phyloP scores from a whole-genome alignment of 2,888 invertebrate genomes.

The Lasioglossum oenotherae region DNA sequence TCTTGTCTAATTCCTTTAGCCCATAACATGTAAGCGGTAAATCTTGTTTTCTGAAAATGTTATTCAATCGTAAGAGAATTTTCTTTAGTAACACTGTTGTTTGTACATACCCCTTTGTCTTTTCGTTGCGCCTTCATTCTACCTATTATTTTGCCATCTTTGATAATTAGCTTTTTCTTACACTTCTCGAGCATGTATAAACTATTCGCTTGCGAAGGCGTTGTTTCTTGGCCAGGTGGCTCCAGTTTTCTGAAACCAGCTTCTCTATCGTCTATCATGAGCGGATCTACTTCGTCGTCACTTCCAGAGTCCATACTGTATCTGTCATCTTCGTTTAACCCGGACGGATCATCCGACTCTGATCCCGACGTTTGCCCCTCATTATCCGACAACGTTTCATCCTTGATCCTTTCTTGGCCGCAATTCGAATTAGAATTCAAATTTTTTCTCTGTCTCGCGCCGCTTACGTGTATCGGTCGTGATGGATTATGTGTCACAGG shows the following conservation, averaged over 20 bases:
- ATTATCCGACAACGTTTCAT: constrained; percentile 79
- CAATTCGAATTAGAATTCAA: constrained; percentile 71
- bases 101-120: constrained; percentile 88
- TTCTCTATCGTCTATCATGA: constrained; percentile 83
- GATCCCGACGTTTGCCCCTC: constrained; percentile 80
- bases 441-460: constrained; percentile 72
- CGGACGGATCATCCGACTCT: constrained; percentile 79
- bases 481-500: constrained; percentile 56
- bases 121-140: constrained; percentile 91
- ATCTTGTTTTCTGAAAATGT: constrained; percentile 87
- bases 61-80: constrained; percentile 42
- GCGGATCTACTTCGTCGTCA: constrained; percentile 82
- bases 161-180: constrained; percentile 89
- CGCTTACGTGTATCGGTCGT: constrained; percentile 56
- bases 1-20: constrained; percentile 93
- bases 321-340: constrained; percentile 77
- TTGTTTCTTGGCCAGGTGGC: constrained; percentile 83
- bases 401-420: constrained; percentile 69
- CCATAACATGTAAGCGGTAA: constrained; percentile 97
- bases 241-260: constrained; percentile 85
- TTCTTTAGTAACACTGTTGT: constrained; percentile 42
- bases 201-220: constrained; percentile 86
- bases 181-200: constrained; percentile 93
- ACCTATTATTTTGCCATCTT: constrained; percentile 89
- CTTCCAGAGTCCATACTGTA: constrained; percentile 81